A percentile compares a stretch with the other conserved stretches of the same genome.
Evolutionary conservation across 1,140 invertebrate genomes (phyloP).

Genomic region (Brachionus rubens): DNA sequence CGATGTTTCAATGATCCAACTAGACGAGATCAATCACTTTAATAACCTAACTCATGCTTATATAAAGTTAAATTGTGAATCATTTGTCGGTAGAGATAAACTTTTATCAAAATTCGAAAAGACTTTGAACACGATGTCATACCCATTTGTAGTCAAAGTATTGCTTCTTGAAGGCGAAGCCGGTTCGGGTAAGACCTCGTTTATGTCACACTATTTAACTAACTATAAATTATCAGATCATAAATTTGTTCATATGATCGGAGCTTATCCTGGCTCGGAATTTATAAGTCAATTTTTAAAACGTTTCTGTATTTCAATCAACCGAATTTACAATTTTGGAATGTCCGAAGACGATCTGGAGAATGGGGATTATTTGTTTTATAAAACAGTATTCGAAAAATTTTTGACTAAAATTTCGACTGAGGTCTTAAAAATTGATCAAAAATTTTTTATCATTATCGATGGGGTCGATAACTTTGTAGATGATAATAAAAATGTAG

Average conservation of each 20-base stretch:
- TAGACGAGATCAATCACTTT: constrained; percentile 53
- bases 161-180: constrained; percentile 52
- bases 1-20: not conserved
- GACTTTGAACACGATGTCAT: not conserved
- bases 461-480: constrained; percentile 58
- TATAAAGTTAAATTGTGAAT: constrained; percentile 49
- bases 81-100: constrained; percentile 54
- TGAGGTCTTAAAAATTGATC: not conserved
- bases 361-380: constrained; percentile 49
- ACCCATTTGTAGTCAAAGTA: not conserved
- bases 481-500: constrained; percentile 50
- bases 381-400: constrained; percentile 35
- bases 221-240: not conserved
- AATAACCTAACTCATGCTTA: constrained; percentile 53
- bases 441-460: constrained; percentile 51
- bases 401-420: not conserved
- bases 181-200: constrained; percentile 59
- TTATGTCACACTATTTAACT: constrained; percentile 52
- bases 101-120: constrained; percentile 53
- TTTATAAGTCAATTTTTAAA: constrained; percentile 53
- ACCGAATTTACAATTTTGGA: constrained; percentile 51
- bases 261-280: constrained; percentile 55
- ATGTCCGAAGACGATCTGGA: constrained; percentile 51
- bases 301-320: constrained; percentile 53
- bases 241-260: constrained; percentile 56